These are phyloP conservation scores for Caenorhabditis imperialis DNA, from an alignment of 2,888 invertebrate genomes.

Conservation along the genomic window DNA sequence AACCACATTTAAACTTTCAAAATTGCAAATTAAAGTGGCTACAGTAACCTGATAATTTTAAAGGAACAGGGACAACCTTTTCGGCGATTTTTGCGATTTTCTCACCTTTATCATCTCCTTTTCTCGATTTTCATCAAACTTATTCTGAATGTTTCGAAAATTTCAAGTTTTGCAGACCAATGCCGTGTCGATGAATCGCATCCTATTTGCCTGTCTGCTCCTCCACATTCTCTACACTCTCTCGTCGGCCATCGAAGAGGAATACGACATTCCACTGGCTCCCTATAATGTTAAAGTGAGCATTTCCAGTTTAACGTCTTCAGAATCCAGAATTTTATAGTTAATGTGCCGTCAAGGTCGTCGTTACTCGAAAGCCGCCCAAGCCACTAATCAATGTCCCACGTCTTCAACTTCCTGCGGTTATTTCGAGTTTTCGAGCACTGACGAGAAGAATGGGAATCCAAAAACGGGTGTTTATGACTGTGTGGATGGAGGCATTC, in stretches of 20 bases:
- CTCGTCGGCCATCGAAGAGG: slow-evolving; percentile 18
- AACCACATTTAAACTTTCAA: too few relatives aligned
- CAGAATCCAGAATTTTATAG: too few relatives aligned
- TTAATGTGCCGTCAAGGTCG: slow-evolving; percentile 64
- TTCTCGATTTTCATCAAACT: too few relatives aligned
- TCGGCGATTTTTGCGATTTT: slow-evolving; percentile 13
- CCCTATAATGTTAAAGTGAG: slow-evolving; percentile 67
- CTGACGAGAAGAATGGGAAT: slow-evolving; percentile 34
- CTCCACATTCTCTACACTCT: slow-evolving; percentile 6
- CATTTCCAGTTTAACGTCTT: too few relatives aligned
- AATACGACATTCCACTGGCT: slow-evolving; percentile 59
- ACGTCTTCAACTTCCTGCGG: slow-evolving; percentile 64
- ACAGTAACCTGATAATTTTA: slow-evolving; percentile 34
- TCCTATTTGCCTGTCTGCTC: too few relatives aligned
- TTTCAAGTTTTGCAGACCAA: slow-evolving; percentile 6
- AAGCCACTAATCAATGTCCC: slow-evolving; percentile 60
- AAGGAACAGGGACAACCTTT: slow-evolving; percentile 16
- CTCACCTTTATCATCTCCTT: too few relatives aligned
- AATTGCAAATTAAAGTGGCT: too few relatives aligned
- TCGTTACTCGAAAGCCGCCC: slow-evolving; percentile 51
- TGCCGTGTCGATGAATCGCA: too few relatives aligned
- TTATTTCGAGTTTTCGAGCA: slow-evolving; percentile 57
- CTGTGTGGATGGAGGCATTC: slow-evolving; percentile 63
- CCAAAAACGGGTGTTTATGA: slow-evolving; percentile 61
- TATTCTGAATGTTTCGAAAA: too few relatives aligned